Percentiles rank a stretch among this genome's conserved stretches.
Conservation (phyloP, 2,888 invertebrate genomes). For the Drosophila setosimentum region DNA sequence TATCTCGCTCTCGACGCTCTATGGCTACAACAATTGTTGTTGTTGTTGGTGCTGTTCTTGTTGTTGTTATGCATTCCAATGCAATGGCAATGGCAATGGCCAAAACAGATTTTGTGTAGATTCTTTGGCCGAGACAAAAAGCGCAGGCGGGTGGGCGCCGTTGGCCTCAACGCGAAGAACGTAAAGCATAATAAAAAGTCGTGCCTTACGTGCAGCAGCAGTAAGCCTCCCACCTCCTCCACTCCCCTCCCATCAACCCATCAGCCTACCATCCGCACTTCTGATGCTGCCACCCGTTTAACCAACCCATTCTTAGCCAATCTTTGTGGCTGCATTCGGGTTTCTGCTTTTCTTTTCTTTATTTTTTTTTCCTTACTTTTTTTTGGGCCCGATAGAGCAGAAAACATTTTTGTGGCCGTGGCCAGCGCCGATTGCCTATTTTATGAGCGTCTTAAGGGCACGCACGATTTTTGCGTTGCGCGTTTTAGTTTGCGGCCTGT, state of each 20-base stretch:
- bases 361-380: slow-evolving; percentile 23
- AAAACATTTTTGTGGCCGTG: slow-evolving; percentile 70
- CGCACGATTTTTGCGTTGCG: slow-evolving; percentile 81
- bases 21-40: slow-evolving; percentile 9
- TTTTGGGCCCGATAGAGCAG: slow-evolving; percentile 56
- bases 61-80: slow-evolving; percentile 73
- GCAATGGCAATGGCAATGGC: slow-evolving; percentile 68
- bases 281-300: slow-evolving; percentile 29
- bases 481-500: slow-evolving; percentile 73
- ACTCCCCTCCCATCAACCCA: no score
- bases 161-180: slow-evolving; percentile 71
- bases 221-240: slow-evolving; percentile 4
- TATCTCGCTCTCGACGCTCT: slow-evolving; percentile 35
- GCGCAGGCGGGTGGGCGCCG: slow-evolving; percentile 79
- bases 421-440: slow-evolving; percentile 73
- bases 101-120: slow-evolving; percentile 68
- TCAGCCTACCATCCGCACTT: neutral
- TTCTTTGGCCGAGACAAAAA: slow-evolving; percentile 67
- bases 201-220: slow-evolving; percentile 78
- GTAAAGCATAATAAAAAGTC: slow-evolving; percentile 79
- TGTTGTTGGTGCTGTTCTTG: slow-evolving; percentile 30
- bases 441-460: slow-evolving; percentile 81
- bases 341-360: slow-evolving; percentile 17
- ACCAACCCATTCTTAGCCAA: slow-evolving; percentile 47
- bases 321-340: slow-evolving; percentile 30